phyloP scores from a whole-genome alignment of 2,113 vertebrate species.

The Oplegnathus fasciatus region DNA sequence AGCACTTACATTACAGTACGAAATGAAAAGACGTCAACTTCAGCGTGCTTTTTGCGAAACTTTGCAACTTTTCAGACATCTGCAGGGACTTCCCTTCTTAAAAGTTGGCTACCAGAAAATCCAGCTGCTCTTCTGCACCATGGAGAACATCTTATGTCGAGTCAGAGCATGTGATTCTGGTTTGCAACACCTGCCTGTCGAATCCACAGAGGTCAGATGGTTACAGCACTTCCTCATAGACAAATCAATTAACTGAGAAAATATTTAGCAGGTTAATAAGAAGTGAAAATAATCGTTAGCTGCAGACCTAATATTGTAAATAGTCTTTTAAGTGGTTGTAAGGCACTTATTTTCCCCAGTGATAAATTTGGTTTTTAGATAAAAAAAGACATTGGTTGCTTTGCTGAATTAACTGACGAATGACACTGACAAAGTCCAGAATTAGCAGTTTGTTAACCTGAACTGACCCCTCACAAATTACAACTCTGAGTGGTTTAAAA shows the following conservation, averaged over 20 bases:
- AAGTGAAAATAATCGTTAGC: neutral
- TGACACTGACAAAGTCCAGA: neutral
- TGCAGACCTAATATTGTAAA: neutral
- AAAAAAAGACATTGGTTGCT: neutral
- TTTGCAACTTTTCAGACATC: neutral
- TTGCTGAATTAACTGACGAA: neutral
- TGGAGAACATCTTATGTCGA: neutral
- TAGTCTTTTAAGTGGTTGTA: neutral
- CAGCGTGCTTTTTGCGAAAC: neutral
- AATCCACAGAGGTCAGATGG: constrained; percentile 33
- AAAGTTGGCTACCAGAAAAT: neutral
- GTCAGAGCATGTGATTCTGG: constrained; percentile 29
- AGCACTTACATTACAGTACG: neutral
- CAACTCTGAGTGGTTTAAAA: neutral
- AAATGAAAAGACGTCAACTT: neutral
- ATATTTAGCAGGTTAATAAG: neutral
- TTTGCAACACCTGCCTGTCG: constrained; percentile 37
- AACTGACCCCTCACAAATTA: neutral
- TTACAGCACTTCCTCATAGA: neutral
- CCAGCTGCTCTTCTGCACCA: neutral
- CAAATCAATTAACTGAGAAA: neutral
- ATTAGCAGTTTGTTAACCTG: neutral
- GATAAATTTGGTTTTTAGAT: constrained; percentile 16
- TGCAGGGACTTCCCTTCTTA: neutral
- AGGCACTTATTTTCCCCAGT: neutral